These are phyloP conservation scores for Napeogenes inachia DNA, from an alignment of 2,888 invertebrate species.

Conservation along the genomic window DNA sequence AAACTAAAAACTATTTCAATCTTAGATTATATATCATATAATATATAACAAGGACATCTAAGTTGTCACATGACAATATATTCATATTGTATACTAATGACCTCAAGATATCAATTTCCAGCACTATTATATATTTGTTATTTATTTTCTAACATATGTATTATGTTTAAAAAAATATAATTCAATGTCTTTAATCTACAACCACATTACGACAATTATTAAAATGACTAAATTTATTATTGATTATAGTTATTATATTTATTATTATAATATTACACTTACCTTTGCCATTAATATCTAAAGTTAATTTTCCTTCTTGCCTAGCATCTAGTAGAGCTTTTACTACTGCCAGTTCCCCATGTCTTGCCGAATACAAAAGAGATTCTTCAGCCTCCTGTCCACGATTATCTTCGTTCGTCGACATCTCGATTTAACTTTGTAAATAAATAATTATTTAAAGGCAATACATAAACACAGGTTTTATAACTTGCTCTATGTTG, in stretches of 20 bases:
- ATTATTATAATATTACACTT: conserved; percentile 24
- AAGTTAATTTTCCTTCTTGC: conserved; percentile 68
- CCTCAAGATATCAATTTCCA: not conserved
- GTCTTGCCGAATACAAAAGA: conserved; percentile 78
- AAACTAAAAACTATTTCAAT: no score
- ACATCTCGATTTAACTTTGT: conserved; percentile 33
- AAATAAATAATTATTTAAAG: not conserved
- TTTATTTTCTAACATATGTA: not conserved
- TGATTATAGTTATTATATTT: no score
- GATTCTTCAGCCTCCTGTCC: conserved; percentile 75
- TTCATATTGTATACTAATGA: conserved; percentile 1
- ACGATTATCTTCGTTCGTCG: conserved; percentile 47
- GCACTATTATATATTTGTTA: not conserved
- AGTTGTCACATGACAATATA: conserved; percentile 2
- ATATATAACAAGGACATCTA: not conserved
- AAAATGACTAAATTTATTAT: no score
- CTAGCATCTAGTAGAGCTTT: conserved; percentile 72
- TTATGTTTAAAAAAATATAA: no score
- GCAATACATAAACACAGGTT: not conserved
- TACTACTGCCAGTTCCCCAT: conserved; percentile 78
- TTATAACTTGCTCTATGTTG: not conserved
- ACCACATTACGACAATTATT: no score
- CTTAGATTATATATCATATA: no score
- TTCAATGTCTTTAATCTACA: no score
- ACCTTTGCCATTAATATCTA: conserved; percentile 83